These are phyloP conservation scores for Pithys albifrons DNA, from an alignment of 2,113 vertebrate species.

Conservation along the genomic window DNA sequence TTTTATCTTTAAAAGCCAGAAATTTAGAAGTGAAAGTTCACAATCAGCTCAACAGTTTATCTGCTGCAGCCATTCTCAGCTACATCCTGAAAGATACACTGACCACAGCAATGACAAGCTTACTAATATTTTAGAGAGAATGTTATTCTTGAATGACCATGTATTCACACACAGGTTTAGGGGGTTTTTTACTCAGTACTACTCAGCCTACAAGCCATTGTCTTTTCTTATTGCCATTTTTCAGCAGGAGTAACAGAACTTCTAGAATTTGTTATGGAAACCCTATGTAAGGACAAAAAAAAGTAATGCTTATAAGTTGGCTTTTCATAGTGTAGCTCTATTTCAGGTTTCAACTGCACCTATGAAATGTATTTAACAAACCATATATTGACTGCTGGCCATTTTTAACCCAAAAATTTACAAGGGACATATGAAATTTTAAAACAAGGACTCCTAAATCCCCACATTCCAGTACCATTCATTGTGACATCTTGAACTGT, in stretches of 20 bases:
- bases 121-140: background rate
- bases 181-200: background rate
- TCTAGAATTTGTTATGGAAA: background rate
- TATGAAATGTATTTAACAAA: background rate
- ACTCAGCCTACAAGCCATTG: background rate
- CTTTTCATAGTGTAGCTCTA: background rate
- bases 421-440: background rate
- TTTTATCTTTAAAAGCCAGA: background rate
- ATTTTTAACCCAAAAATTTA: background rate
- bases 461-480: background rate
- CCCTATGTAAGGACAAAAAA: background rate
- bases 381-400: background rate
- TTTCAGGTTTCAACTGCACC: background rate
- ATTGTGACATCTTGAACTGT: background rate
- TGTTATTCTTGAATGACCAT: background rate
- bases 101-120: background rate
- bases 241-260: background rate
- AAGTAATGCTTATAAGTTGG: fast-evolving
- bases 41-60: background rate
- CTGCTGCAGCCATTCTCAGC: background rate
- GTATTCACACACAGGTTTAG: background rate
- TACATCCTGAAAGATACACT: background rate
- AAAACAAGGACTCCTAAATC: background rate
- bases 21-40: background rate
- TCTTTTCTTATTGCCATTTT: background rate